Evolutionary conservation across 2,113 vertebrate species (phyloP).

Genomic region (Pelvicachromis taeniatus): DNA sequence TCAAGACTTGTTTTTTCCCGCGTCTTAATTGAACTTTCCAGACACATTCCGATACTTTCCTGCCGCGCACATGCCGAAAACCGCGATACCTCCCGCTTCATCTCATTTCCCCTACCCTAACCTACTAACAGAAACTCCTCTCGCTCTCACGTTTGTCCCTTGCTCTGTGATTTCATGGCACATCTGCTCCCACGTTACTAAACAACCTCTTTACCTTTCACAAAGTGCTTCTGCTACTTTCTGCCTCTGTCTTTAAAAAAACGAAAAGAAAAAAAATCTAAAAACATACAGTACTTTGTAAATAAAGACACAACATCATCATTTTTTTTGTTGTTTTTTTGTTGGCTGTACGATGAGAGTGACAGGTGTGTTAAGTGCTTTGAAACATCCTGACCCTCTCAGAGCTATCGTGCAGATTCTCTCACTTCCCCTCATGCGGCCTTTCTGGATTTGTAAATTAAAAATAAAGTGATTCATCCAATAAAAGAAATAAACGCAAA

Average conservation of each 20-base stretch:
- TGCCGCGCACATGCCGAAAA: not conserved
- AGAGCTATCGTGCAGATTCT: slow-evolving; percentile 27
- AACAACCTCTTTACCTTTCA: slow-evolving; percentile 48
- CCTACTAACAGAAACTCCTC: slow-evolving; percentile 46
- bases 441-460: slow-evolving; percentile 8
- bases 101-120: not conserved
- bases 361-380: slow-evolving; percentile 86
- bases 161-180: slow-evolving; percentile 78
- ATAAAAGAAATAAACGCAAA: not conserved
- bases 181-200: slow-evolving; percentile 61
- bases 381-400: slow-evolving; percentile 76
- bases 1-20: not conserved
- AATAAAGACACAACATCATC: slow-evolving; percentile 73
- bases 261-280: slow-evolving; percentile 19
- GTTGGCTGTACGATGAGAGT: slow-evolving; percentile 73
- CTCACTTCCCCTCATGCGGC: slow-evolving; percentile 23
- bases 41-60: slow-evolving; percentile 37
- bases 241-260: slow-evolving; percentile 47
- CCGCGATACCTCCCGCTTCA: not conserved
- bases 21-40: not conserved
- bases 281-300: slow-evolving; percentile 92
- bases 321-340: not conserved
- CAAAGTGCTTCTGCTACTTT: slow-evolving; percentile 84
- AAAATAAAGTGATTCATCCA: slow-evolving; percentile 30
- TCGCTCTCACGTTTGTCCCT: slow-evolving; percentile 81